Base-by-base conservation (phyloP, 2,888 invertebrate genomes). In the Bembecia ichneumoniformis region DNA sequence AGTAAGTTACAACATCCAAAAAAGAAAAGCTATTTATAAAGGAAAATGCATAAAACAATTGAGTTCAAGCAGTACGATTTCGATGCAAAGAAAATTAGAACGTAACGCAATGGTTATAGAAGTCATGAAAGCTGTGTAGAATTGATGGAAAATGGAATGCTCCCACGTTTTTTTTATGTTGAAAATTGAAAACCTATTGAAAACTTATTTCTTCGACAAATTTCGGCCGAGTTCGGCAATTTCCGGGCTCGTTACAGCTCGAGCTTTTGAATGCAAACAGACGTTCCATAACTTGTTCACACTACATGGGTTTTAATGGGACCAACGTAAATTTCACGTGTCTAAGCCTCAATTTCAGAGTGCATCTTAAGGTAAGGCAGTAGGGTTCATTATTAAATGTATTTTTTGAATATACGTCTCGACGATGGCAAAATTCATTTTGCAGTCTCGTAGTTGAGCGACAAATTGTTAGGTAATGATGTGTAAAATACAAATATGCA, bases 401-500 rank as follows among this genome's bases (percentile, higher is more conserved):
- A 11, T 5, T n/a, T 11, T 35, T n/a, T 40, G 5, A 5, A 5
- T 13, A 14, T 3, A 13, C 14, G n/a, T 40, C 40, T 40, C 40
- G 13, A n/a, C 40, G 40, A 13, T n/a, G 46, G 53, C 49, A 54
- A 56, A 54, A 28, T 53, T 52, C 53, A 54, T 35, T 58, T 59
- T 58, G 57, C 49, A 44, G 50, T 51, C 52, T 52, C 55, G 53
- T 56, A 47, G 55, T 59, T 58, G 58, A 50, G 49, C 49, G 52
- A 52, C 49, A 51, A 60, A 66, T 67, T 66, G 67, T 67, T 61
- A 62, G 60, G 63, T 64, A 74, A 74, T 71, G 71, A 65, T 57
- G 62, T 63, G 64, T 54, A 63, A 68, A 66, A 40, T 28, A 40
- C n/a, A 40, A 71, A 72, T 63, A 63, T 60, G 60, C 59, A 51